Evolutionary conservation across 1,140 invertebrate species (phyloP).

Genomic region (Zaprionus capensis): DNA sequence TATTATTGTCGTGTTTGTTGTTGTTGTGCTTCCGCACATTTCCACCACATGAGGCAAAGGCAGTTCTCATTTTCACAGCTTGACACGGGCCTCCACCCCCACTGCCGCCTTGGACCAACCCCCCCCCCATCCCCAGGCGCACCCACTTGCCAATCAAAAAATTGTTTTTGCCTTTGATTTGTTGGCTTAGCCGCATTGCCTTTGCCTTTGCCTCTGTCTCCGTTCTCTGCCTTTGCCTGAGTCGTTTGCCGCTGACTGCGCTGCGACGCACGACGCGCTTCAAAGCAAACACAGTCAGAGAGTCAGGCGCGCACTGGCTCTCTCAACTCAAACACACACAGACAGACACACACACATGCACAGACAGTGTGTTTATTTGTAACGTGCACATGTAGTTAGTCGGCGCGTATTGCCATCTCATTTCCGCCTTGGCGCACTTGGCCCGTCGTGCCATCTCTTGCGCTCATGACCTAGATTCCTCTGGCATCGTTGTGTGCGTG

Average conservation of each 20-base stretch:
- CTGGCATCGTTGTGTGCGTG: slow-evolving; percentile 58
- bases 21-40: slow-evolving; percentile 15
- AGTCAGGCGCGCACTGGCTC: slow-evolving; percentile 22
- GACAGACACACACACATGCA: neutral
- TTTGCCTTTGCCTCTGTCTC: neutral
- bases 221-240: neutral
- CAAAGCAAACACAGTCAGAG: slow-evolving; percentile 20
- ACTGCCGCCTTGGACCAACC: too few relatives aligned
- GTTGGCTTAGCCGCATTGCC: slow-evolving; percentile 26
- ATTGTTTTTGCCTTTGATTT: slow-evolving; percentile 38
- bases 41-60: slow-evolving; percentile 7
- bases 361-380: slow-evolving; percentile 50
- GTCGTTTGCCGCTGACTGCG: neutral
- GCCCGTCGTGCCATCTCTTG: slow-evolving; percentile 82
- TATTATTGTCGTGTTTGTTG: neutral
- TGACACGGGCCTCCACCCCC: neutral
- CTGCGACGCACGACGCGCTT: slow-evolving; percentile 3
- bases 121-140: neutral
- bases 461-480: slow-evolving; percentile 84
- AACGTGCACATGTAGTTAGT: slow-evolving; percentile 55
- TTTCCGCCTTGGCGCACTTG: slow-evolving; percentile 80
- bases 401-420: slow-evolving; percentile 72
- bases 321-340: slow-evolving; percentile 6
- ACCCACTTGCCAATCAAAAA: slow-evolving; percentile 12
- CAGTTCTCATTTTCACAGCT: slow-evolving; percentile 21